A percentile compares a stretch with the other conserved stretches of the same genome.
Conservation (phyloP, 1,140 invertebrate genomes). For the Ceratitis capitata region DNA sequence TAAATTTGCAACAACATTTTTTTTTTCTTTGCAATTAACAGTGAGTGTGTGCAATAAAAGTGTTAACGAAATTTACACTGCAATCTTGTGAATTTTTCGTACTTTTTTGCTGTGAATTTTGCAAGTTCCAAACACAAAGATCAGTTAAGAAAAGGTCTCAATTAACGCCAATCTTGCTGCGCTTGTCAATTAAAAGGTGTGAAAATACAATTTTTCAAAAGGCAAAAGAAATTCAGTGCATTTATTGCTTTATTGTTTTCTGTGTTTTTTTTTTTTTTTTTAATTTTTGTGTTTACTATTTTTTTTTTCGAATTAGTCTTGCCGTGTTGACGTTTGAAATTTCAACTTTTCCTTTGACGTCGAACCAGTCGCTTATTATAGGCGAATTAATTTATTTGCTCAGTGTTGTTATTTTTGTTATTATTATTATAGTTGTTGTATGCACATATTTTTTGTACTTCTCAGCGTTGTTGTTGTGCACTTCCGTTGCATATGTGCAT, state of each 20-base stretch:
- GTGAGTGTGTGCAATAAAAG: not conserved
- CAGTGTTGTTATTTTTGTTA: not conserved
- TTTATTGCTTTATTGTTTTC: not conserved
- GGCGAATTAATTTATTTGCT: not conserved
- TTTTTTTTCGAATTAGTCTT: no score
- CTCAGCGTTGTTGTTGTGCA: not conserved
- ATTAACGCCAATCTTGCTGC: not conserved
- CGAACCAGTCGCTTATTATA: not conserved
- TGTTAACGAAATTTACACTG: not conserved
- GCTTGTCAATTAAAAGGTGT: not conserved
- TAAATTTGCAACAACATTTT: no score
- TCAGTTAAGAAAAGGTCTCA: not conserved
- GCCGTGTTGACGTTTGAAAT: not conserved
- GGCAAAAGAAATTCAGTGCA: no score
- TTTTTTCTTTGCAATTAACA: no score
- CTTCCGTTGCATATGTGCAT: conserved; percentile 21
- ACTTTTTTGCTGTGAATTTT: no score
- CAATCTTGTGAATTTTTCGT: not conserved
- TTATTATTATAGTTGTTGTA: not conserved
- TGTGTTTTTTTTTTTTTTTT: no score
- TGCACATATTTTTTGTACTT: no score
- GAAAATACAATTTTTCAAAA: not conserved
- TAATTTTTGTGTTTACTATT: no score
- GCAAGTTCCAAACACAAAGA: no score
- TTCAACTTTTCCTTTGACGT: not conserved